Evolutionary conservation across 2,888 invertebrate species (phyloP).

Genomic region (Drepanosiphum platanoidis): DNA sequence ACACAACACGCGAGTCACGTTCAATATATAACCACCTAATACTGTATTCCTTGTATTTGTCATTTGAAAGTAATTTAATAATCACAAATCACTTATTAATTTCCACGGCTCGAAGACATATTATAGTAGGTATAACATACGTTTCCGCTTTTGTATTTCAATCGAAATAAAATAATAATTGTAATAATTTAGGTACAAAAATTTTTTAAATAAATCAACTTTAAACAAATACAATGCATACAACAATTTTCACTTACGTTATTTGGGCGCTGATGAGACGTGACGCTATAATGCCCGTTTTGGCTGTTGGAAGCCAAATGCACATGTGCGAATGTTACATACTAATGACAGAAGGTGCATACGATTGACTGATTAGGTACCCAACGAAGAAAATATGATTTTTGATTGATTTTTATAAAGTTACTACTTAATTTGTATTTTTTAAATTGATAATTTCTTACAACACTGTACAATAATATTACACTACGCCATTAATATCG

Average conservation of each 20-base stretch:
- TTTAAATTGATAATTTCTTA: background rate
- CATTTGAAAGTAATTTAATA: background rate
- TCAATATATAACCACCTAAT: background rate
- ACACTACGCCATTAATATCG: background rate
- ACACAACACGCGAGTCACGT: slow-evolving; percentile 17
- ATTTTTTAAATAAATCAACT: background rate
- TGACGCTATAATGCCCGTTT: slow-evolving; percentile 61
- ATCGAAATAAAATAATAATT: background rate
- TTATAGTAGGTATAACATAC: background rate
- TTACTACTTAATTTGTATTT: background rate
- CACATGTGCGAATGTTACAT: slow-evolving; percentile 34
- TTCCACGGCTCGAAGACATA: too few relatives aligned
- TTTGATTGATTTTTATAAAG: background rate
- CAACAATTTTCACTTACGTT: slow-evolving; percentile 44
- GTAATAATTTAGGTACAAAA: background rate
- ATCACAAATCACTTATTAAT: background rate
- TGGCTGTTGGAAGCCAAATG: slow-evolving; percentile 36
- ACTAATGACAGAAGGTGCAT: slow-evolving; percentile 8
- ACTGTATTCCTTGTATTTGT: background rate
- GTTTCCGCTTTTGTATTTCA: background rate
- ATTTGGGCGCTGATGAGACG: slow-evolving; percentile 61
- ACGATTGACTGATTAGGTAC: background rate
- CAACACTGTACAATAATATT: background rate
- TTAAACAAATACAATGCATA: background rate
- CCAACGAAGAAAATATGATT: background rate